These are phyloP conservation scores for Chaenocephalus aceratus DNA, from an alignment of 2,113 vertebrate species.

Conservation along the genomic window DNA sequence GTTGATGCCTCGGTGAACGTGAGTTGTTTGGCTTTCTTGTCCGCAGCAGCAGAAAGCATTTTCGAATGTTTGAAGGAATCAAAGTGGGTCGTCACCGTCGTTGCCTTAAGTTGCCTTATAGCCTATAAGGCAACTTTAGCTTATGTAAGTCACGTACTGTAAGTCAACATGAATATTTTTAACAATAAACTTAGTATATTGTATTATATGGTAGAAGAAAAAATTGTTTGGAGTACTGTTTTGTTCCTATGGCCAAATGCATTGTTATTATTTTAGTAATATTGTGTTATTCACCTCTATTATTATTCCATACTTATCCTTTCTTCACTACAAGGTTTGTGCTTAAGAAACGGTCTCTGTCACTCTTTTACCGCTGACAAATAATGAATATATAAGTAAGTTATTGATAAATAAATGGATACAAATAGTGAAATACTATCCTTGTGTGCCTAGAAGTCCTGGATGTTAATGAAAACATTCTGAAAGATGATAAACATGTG, in stretches of 20 bases:
- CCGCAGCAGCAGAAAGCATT: too few relatives aligned
- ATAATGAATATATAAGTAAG: background rate
- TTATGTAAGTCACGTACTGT: background rate
- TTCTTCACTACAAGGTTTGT: background rate
- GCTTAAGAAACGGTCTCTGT: background rate
- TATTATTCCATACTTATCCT: background rate
- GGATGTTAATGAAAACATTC: slow-evolving; percentile 19
- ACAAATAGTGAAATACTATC: background rate
- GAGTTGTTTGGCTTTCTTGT: too few relatives aligned
- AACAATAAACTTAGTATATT: background rate
- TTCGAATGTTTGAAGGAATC: too few relatives aligned
- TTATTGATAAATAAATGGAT: slow-evolving; percentile 20
- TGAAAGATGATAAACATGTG: slow-evolving; percentile 21
- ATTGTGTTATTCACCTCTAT: background rate
- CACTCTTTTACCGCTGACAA: background rate
- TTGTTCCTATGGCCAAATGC: background rate
- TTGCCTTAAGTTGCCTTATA: too few relatives aligned
- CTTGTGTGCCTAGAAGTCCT: background rate
- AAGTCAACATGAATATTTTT: background rate
- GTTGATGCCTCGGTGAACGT: too few relatives aligned
- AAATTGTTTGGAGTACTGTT: background rate
- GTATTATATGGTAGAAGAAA: background rate
- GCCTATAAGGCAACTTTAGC: background rate
- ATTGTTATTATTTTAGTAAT: background rate
- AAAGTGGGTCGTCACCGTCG: too few relatives aligned